Evolutionary conservation across 2,888 invertebrate genomes (phyloP).

Genomic region (Cremastobaeus sp.): DNA sequence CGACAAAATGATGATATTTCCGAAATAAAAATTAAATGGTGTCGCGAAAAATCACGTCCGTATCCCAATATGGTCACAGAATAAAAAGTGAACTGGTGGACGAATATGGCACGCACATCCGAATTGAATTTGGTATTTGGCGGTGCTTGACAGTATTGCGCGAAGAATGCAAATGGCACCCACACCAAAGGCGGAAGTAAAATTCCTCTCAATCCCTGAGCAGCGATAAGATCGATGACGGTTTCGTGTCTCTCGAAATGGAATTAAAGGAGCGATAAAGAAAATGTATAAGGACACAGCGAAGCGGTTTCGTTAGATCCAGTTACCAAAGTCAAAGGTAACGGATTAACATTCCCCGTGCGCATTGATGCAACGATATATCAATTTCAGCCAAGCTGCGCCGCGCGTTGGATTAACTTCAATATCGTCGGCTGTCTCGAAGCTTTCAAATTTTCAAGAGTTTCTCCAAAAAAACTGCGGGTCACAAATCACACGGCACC

Average conservation of each 20-base stretch:
- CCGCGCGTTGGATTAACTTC: constrained; percentile 34
- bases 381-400: constrained; percentile 38
- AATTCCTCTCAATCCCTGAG: constrained; percentile 32
- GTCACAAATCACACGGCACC: constrained; percentile 18
- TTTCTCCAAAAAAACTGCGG: constrained; percentile 2
- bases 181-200: constrained; percentile 49
- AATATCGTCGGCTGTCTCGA: constrained; percentile 12
- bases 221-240: constrained; percentile 54
- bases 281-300: constrained; percentile 39
- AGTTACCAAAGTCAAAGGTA: constrained; percentile 51
- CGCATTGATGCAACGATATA: constrained; percentile 54
- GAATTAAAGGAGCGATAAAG: constrained; percentile 17
- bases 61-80: constrained; percentile 29
- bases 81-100: constrained; percentile 36
- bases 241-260: constrained; percentile 28
- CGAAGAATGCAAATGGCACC: constrained; percentile 54
- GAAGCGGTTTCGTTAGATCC: constrained; percentile 57
- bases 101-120: constrained; percentile 47
- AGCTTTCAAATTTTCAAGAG: constrained; percentile 24
- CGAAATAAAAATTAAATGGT: no score
- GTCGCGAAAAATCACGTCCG: no score
- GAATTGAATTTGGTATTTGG: constrained; percentile 55
- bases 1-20: no score
- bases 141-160: constrained; percentile 39
- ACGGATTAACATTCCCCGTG: constrained; percentile 53